Base-by-base conservation (phyloP, 2,113 vertebrate species). In the Myotis davidii region DNA sequence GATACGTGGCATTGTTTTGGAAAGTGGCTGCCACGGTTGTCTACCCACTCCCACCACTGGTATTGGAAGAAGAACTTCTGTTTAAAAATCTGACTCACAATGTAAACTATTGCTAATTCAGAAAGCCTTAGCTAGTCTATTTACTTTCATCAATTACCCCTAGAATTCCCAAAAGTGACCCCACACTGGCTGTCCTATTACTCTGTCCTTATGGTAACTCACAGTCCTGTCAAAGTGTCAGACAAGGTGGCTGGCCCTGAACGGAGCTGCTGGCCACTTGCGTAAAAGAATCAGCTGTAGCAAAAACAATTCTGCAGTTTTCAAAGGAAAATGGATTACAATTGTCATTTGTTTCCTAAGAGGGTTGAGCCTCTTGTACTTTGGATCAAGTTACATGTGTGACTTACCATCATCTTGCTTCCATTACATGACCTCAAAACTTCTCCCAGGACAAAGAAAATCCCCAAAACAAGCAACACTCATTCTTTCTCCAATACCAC, bases 381-480 rank as follows among this genome's bases (percentile, higher is more conserved):
- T 74, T 50, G 73, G 56, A 89, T 91, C 13, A 29, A 88, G 64
- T 93, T 73, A 82, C 72, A n/a, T 11, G 5, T 34, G 9, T 7
- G 25, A 89, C 37, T 86, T 59, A 32, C 50, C 10, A 48, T 74
- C 89, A 93, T 89, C 89, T 93, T 94, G 90, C 32, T 96, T 91
- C 52, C 56, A 87, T 96, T 94, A 81, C 74, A 91, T 85, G 74
- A 97, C 23, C 29, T 96, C 83, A 88, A 84, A 92, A 90, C 16
- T 13, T 72, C 81, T 96, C 29, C 56, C 69, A 94, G 86, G 84
- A 95, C 81, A 78, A 84, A 90, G 25, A 78, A 81, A 88, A 34
- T 61, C 59, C 79, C 17, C n/a, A 64, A 77, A 85, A 21, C 25
- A 65, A 77, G 4, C 27, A n/a, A 59, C 23, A 76, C 20, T 39